Base-by-base conservation (phyloP, 1,140 invertebrate species). In the Drosophila hydei region DNA sequence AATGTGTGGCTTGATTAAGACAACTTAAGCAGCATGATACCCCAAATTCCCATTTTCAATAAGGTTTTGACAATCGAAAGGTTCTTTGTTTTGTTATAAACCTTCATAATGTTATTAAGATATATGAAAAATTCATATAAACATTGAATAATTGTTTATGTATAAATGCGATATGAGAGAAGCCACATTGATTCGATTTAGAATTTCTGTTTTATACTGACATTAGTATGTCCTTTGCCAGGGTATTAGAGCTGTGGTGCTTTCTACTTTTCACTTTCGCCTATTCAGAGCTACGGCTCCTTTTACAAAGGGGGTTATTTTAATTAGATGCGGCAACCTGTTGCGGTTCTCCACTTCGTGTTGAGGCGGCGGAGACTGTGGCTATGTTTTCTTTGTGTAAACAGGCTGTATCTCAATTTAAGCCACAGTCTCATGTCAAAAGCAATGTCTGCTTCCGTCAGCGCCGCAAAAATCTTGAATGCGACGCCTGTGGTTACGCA, bases 311-410 rank as follows among this genome's bases (percentile, higher is more conserved):
- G 27, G 70, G 58, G 50, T 59, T 47, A 50, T 74, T 81, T 77
- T 81, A 81, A 83, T 81, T 81, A 69, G 78, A 60, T 73, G 74
- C 43, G 74, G 69, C 73, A 47, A 81, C 70, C 77, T 77, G 73
- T 77, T 81, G 74, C 74, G 73, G 43, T 56, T 40, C 8, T 5
- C n/a, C 5, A 7, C 11, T 25, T 36, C 11, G 21, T 25, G 8
- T 14, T n/a, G 18, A 25, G n/a, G 38, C 3, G 5, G 5, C 1
- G 36, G 42, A 4, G 4, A 12, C 1, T 11, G 38, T 6, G 38
- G 38, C 38, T 42, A 42, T 42, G 38, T 9, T 42, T 42, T 42
- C 38, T 16, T 42, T 42, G 38, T 40, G 38, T 40, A 36, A 21
- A 36, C 18, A 21, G 12, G 19, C 19, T 4, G 45, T 19, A 16